Evolutionary conservation across 2,113 vertebrate species (phyloP), one percentile per base, ranked within the genome.

Genomic region (Microcebus ravelobensis): DNA sequence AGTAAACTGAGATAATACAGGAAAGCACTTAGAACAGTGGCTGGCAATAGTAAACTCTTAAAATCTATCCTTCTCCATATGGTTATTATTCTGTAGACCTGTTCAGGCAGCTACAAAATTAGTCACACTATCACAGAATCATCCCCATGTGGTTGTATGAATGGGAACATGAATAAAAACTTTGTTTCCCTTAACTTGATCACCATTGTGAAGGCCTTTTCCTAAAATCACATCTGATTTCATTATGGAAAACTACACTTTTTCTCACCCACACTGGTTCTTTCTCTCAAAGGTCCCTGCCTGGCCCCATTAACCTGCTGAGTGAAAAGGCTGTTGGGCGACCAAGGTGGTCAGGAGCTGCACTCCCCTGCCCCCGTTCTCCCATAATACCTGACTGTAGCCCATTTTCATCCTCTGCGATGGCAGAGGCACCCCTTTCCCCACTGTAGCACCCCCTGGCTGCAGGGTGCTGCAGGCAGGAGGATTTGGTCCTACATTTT

Each of bases 231-330:
- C 50, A 17, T 31, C 50, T 89, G 31, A 57, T 74, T 20, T 29
- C 59, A 74, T 50, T 15, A 20, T 23, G 52, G 80, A 89, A 67
- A 59, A n/a, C 34, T 57, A 21, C 17, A 27, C 27, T 39, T 42
- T 74, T 85, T 84, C 20, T 88, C 73, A 50, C 34, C 34, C n/a
- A 10, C 36, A 12, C 57, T 15, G 36, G 5, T 48, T 65, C 80
- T 55, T 36, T 63, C 17, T 29, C 31, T 21, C 23, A 36, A 23
- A 42, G 21, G 7, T 15, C 48, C 20, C 48, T 67, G 27, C 4
- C 3, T 36, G n/a, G 13, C n/a, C 59, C 8, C 13, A 3, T 12
- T 39, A 4, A 18, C 3, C 2, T 8, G 61, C 21, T 17, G 6
- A 12, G 55, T 2, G 61, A 52, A 23, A 18, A 87, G 27, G 45